Evolutionary conservation across 1,140 invertebrate species (phyloP).

Genomic region (Zaprionus camerounensis): DNA sequence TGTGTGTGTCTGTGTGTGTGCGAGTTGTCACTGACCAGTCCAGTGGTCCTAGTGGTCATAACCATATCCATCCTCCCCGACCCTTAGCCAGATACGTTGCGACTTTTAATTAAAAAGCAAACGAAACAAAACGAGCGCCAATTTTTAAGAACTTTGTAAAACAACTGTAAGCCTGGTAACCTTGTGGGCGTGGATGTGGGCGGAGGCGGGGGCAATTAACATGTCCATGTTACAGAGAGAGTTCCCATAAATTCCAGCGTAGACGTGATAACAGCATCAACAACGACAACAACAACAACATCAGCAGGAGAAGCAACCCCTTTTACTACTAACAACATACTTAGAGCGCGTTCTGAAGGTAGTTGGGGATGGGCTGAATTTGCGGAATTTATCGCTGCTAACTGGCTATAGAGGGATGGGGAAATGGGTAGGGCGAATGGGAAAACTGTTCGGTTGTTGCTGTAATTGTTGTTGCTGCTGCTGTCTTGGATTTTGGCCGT

Average conservation of each 20-base stretch:
- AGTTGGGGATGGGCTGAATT: conserved; percentile 24
- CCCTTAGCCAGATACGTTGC: conserved; percentile 19
- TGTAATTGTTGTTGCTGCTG: background rate
- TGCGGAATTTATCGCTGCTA: conserved; percentile 71
- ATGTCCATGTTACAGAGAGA: conserved; percentile 70
- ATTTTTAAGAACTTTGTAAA: conserved; percentile 78
- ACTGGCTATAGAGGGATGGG: conserved; percentile 31
- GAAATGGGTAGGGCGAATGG: background rate
- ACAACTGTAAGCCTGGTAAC: conserved; percentile 61
- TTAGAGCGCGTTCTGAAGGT: conserved; percentile 33
- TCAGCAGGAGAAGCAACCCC: conserved; percentile 44
- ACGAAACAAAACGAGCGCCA: conserved; percentile 61
- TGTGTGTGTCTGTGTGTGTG: conserved; percentile 13
- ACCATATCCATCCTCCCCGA: conserved; percentile 22
- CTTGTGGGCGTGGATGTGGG: background rate
- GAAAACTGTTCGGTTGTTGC: conserved; percentile 32
- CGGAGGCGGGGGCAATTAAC: conserved; percentile 66
- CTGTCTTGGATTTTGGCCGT: conserved; percentile 11
- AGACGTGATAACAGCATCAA: conserved; percentile 34
- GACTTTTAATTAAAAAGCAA: conserved; percentile 76
- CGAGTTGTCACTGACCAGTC: conserved; percentile 53
- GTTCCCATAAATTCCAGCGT: conserved; percentile 67
- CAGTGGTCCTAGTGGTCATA: conserved; percentile 57
- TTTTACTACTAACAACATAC: conserved; percentile 73
- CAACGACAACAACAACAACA: conserved; percentile 13